Percentiles rank a stretch among this genome's conserved stretches.
phyloP scores from a whole-genome alignment of 2,797 vertebrate species.

The Gastrophryne carolinensis region DNA sequence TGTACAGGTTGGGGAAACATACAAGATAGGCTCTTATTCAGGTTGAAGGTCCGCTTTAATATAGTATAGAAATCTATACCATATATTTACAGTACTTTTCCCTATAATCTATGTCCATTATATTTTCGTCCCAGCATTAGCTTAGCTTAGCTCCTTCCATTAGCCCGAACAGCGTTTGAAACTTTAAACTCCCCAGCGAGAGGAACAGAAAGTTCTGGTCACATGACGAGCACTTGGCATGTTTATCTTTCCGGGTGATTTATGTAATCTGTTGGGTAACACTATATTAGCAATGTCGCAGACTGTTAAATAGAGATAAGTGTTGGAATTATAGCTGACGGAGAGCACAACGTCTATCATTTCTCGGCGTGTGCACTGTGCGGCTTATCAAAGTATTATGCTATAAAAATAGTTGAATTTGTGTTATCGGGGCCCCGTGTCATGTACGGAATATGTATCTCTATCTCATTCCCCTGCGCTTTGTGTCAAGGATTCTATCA shows the following conservation, averaged over 20 bases:
- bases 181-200: constrained; percentile 15
- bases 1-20: too few relatives aligned
- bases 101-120: too few relatives aligned
- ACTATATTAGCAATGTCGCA: constrained; percentile 51
- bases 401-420: constrained; percentile 60
- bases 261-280: constrained; percentile 50
- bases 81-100: too few relatives aligned
- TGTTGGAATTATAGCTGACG: constrained; percentile 50
- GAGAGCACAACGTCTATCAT: constrained; percentile 44
- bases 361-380: constrained; percentile 41
- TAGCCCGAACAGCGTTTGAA: background rate
- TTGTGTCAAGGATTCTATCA: constrained; percentile 61
- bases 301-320: constrained; percentile 53
- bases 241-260: constrained; percentile 48
- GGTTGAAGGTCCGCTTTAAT: too few relatives aligned
- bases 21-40: too few relatives aligned
- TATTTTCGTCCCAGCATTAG: too few relatives aligned
- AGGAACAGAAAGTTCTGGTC: constrained; percentile 43
- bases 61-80: too few relatives aligned
- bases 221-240: constrained; percentile 38
- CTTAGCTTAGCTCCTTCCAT: background rate
- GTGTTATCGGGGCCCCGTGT: constrained; percentile 60
- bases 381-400: constrained; percentile 51
- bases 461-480: constrained; percentile 58
- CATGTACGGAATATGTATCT: constrained; percentile 64